Conservation (phyloP, 2,113 vertebrate genomes). For the Catharus minimus region DNA sequence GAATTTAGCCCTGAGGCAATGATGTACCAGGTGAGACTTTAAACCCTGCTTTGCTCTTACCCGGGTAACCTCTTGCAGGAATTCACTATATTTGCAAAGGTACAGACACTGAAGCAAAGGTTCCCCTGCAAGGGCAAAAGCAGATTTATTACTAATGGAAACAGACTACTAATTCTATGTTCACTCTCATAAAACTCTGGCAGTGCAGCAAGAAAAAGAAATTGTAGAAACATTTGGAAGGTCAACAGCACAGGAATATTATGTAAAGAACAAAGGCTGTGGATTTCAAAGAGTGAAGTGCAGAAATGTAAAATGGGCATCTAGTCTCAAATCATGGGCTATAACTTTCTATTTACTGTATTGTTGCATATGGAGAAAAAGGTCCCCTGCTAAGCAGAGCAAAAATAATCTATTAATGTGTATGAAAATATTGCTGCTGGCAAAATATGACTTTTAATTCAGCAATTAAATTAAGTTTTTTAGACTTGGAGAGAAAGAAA, state of each 20-base stretch:
- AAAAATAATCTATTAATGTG: slow-evolving; percentile 27
- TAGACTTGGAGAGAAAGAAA: not conserved
- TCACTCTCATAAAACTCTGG: slow-evolving; percentile 74
- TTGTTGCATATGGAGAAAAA: not conserved
- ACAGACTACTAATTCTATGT: slow-evolving; percentile 73
- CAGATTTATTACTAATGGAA: slow-evolving; percentile 76
- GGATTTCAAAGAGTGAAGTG: slow-evolving; percentile 32
- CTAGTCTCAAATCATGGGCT: not conserved
- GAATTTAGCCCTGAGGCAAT: not conserved
- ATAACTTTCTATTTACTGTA: not conserved
- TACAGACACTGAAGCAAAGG: slow-evolving; percentile 66
- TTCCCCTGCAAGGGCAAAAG: slow-evolving; percentile 68
- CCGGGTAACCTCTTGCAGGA: slow-evolving; percentile 25
- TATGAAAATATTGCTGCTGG: not conserved
- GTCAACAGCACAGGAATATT: slow-evolving; percentile 61
- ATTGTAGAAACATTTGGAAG: slow-evolving; percentile 75
- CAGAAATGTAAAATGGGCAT: slow-evolving; percentile 11
- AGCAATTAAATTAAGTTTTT: not conserved
- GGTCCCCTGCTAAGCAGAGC: slow-evolving; percentile 4
- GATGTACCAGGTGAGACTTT: slow-evolving; percentile 37
- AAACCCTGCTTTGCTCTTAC: slow-evolving; percentile 33
- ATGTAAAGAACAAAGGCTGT: slow-evolving; percentile 56
- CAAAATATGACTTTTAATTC: not conserved
- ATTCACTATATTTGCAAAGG: slow-evolving; percentile 70
- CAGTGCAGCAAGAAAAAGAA: slow-evolving; percentile 58